These are phyloP conservation scores for Mirza zaza DNA, from an alignment of 2,113 vertebrate genomes.

Conservation along the genomic window DNA sequence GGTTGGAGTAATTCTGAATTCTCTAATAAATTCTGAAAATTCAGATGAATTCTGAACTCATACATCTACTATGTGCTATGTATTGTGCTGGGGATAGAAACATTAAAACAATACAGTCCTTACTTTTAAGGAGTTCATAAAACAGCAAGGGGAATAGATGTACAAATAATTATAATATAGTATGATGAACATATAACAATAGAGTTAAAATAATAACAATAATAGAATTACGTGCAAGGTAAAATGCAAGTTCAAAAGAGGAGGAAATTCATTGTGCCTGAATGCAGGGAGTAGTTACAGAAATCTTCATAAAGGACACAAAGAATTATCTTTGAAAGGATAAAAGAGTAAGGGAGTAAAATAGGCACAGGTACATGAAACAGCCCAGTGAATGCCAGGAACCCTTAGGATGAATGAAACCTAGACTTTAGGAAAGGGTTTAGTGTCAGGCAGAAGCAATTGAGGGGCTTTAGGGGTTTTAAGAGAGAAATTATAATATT, in stretches of 20 bases:
- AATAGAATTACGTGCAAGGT: background rate
- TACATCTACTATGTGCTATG: background rate
- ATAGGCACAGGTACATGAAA: background rate
- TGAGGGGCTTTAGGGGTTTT: background rate
- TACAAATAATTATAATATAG: background rate
- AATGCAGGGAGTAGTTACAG: background rate
- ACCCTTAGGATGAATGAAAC: background rate
- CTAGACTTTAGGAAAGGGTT: background rate
- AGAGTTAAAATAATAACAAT: background rate
- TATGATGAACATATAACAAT: background rate
- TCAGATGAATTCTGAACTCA: background rate
- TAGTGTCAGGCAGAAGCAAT: background rate
- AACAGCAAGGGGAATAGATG: background rate
- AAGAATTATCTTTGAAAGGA: background rate
- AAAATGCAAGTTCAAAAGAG: background rate
- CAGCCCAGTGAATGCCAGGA: background rate
- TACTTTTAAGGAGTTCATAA: constrained; percentile 10
- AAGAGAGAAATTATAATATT: background rate
- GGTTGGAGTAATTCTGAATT: background rate
- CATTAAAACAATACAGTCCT: background rate
- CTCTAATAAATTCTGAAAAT: background rate
- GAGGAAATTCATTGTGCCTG: background rate
- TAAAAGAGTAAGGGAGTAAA: background rate
- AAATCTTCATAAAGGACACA: background rate
- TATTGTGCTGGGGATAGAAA: background rate